phyloP scores from a whole-genome alignment of 2,113 vertebrate genomes.

The Peromyscus leucopus region DNA sequence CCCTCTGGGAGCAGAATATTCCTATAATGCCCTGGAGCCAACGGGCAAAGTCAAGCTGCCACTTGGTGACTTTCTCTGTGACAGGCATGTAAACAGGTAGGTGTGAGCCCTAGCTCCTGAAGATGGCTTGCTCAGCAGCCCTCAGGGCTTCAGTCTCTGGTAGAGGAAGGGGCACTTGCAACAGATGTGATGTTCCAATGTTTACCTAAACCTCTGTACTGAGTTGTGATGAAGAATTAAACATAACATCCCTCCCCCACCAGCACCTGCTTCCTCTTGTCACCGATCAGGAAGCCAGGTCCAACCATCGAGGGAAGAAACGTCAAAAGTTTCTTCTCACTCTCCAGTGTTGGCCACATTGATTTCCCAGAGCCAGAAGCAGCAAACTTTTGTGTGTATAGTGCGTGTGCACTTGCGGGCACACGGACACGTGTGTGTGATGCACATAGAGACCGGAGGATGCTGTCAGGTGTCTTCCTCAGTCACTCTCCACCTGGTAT shows the following conservation, averaged over 20 bases:
- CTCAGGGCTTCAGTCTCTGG: background rate
- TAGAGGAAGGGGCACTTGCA: background rate
- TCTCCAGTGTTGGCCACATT: background rate
- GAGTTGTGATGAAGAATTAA: background rate
- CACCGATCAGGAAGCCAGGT: background rate
- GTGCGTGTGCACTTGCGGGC: background rate
- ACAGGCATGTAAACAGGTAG: background rate
- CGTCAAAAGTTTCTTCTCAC: background rate
- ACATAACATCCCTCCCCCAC: no score
- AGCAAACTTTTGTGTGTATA: no score
- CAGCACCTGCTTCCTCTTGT: no score
- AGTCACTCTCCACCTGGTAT: background rate
- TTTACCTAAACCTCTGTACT: background rate
- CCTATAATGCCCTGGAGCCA: background rate
- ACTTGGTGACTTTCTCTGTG: no score
- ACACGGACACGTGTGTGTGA: no score
- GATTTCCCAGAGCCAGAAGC: no score
- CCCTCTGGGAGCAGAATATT: background rate
- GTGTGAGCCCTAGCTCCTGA: background rate
- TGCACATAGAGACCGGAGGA: background rate
- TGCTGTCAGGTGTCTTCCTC: background rate
- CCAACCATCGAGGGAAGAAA: rapidly evolving
- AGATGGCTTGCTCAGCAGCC: background rate
- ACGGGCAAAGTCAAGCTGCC: background rate
- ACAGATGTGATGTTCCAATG: background rate